These are phyloP conservation scores for Alces alces DNA, from an alignment of 2,113 vertebrate species.

Conservation along the genomic window DNA sequence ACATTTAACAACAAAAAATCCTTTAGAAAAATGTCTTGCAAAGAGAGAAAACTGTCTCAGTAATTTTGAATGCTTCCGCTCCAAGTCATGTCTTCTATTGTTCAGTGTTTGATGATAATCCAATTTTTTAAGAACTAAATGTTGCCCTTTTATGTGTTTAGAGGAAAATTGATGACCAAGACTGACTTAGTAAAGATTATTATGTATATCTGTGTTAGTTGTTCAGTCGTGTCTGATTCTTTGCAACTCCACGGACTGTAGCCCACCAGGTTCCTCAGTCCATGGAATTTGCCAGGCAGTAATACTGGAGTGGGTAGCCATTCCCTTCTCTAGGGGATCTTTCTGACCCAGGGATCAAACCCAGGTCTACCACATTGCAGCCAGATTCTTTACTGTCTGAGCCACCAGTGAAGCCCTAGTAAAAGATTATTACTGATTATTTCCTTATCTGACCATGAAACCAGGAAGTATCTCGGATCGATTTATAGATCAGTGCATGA, in stretches of 20 bases:
- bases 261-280: not conserved
- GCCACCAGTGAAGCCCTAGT: not conserved
- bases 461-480: not conserved
- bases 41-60: constrained; percentile 1
- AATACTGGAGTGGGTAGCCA: not conserved
- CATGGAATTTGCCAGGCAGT: not conserved
- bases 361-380: not conserved
- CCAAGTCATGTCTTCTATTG: not conserved
- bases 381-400: not conserved
- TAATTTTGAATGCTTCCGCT: constrained; percentile 21
- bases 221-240: not conserved
- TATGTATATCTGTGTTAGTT: not conserved
- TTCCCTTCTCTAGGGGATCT: not conserved
- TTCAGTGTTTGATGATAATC: not conserved
- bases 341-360: not conserved
- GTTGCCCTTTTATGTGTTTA: not conserved
- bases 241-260: not conserved
- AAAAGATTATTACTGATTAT: not conserved
- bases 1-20: constrained; percentile 32
- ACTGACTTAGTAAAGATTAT: not conserved
- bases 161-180: not conserved
- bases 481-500: not conserved
- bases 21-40: constrained; percentile 15
- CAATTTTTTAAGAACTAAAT: not conserved
- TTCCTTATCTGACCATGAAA: not conserved